Evolutionary conservation across 2,797 vertebrate species (phyloP).

Genomic region (Peromyscus nudipes): DNA sequence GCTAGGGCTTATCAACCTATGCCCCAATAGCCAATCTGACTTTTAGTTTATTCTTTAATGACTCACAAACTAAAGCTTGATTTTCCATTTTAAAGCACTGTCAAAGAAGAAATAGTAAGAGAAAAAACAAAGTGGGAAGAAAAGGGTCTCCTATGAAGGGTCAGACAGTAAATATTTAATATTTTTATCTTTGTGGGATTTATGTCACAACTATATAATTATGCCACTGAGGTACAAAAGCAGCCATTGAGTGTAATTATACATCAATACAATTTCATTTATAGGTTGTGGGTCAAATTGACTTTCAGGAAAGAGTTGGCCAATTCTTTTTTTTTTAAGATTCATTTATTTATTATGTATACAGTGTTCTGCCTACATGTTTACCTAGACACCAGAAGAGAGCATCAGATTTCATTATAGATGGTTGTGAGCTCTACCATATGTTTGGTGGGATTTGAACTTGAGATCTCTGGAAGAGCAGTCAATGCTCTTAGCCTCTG

Average conservation of each 20-base stretch:
- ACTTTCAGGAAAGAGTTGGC: neutral
- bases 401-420: neutral
- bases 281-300: neutral
- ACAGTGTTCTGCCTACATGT: neutral
- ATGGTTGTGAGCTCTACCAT: neutral
- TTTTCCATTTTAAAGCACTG: slow-evolving; percentile 22
- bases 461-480: neutral
- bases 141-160: neutral
- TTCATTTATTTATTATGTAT: neutral
- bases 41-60: slow-evolving; percentile 15
- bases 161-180: neutral
- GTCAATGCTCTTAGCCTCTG: neutral
- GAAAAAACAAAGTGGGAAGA: neutral
- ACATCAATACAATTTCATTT: slow-evolving; percentile 16
- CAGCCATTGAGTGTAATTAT: neutral
- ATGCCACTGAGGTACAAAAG: neutral
- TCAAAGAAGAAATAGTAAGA: neutral
- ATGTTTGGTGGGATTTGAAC: neutral
- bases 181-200: neutral
- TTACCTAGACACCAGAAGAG: neutral
- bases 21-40: neutral
- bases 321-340: neutral
- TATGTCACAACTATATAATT: neutral
- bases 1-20: neutral
- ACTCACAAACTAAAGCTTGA: neutral